Percentiles rank a stretch among this genome's conserved stretches.
These are phyloP conservation scores for Aphis craccivora DNA, from an alignment of 1,140 invertebrate species.

Conservation along the genomic window DNA sequence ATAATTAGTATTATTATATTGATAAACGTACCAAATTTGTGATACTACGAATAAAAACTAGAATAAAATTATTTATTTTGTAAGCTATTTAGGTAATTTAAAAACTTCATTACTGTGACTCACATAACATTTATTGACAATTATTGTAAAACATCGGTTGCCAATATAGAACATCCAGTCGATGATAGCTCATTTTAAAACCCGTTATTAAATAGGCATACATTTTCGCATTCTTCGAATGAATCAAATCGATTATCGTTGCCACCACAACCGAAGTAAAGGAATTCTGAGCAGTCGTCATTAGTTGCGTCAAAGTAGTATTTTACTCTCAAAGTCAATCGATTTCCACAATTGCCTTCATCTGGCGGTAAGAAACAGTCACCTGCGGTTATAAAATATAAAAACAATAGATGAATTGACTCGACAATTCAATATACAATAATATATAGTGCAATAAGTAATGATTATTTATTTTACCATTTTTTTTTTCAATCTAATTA, in stretches of 20 bases:
- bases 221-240: constrained; percentile 65
- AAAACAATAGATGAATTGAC: constrained; percentile 58
- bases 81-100: neutral
- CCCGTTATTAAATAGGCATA: constrained; percentile 65
- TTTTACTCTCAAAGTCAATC: constrained; percentile 75
- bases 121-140: neutral
- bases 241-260: constrained; percentile 73
- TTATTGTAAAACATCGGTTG: neutral
- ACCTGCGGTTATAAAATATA: constrained; percentile 64
- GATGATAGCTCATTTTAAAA: neutral
- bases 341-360: constrained; percentile 80
- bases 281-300: constrained; percentile 73
- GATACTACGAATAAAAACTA: neutral
- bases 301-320: constrained; percentile 77
- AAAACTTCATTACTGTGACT: neutral
- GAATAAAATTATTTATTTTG: neutral
- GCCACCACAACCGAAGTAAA: constrained; percentile 74
- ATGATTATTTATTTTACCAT: neutral
- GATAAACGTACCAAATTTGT: neutral
- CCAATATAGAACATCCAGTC: neutral
- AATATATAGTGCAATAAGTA: neutral
- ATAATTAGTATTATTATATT: neutral
- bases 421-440: neutral
- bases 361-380: constrained; percentile 80
- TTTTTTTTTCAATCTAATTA: neutral